phyloP scores from a whole-genome alignment of 2,888 invertebrate species.

The Drosophila stalkeri region DNA sequence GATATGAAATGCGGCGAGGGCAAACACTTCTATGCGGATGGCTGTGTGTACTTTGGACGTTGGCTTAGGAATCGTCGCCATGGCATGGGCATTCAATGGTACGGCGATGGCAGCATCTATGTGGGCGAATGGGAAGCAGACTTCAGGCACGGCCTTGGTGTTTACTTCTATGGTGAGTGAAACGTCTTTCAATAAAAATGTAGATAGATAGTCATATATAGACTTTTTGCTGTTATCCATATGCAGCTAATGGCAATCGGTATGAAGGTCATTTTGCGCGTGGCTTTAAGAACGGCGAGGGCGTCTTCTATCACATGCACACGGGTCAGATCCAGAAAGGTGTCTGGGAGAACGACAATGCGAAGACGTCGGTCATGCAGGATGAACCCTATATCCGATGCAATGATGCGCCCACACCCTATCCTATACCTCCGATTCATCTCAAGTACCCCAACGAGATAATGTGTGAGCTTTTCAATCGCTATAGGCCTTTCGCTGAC shows the following conservation, averaged over 20 bases:
- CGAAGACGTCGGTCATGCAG: constrained; percentile 79
- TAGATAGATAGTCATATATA: background rate
- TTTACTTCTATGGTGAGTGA: constrained; percentile 79
- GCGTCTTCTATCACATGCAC: constrained; percentile 81
- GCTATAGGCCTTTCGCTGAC: constrained; percentile 60
- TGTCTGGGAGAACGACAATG: constrained; percentile 81
- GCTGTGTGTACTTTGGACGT: constrained; percentile 79
- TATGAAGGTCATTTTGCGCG: constrained; percentile 83
- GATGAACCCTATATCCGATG: constrained; percentile 77
- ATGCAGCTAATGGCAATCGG: constrained; percentile 82
- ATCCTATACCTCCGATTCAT: constrained; percentile 71
- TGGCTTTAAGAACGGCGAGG: constrained; percentile 84
- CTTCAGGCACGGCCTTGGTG: constrained; percentile 80
- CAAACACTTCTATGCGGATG: constrained; percentile 82
- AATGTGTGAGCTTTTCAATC: constrained; percentile 73
- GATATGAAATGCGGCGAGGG: constrained; percentile 83
- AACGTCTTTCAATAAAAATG: background rate
- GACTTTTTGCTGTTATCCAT: background rate
- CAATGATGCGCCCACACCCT: constrained; percentile 64
- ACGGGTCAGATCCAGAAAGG: constrained; percentile 85
- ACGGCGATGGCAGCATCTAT: constrained; percentile 77
- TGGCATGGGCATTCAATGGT: constrained; percentile 84
- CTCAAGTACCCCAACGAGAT: constrained; percentile 78
- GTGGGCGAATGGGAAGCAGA: constrained; percentile 83
- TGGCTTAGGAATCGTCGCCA: constrained; percentile 81